These are phyloP conservation scores for Tupaia tana DNA, from an alignment of 2,113 vertebrate species.

Conservation along the genomic window DNA sequence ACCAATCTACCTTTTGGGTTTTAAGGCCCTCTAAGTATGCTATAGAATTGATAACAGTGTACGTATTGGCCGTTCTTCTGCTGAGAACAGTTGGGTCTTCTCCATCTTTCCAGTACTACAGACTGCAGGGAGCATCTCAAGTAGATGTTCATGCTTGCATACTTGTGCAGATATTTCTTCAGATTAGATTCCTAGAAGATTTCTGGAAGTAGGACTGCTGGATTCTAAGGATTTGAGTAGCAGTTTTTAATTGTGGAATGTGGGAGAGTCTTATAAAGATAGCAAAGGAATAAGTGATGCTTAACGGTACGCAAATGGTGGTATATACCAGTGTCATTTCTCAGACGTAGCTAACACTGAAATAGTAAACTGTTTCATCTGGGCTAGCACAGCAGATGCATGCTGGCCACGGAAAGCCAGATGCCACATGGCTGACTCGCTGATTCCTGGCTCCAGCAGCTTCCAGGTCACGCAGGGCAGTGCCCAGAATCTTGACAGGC, in stretches of 20 bases:
- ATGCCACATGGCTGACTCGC: too few relatives aligned
- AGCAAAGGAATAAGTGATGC: neutral
- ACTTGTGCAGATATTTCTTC: neutral
- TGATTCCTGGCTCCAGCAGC: too few relatives aligned
- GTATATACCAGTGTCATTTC: neutral
- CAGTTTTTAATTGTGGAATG: neutral
- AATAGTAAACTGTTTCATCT: neutral
- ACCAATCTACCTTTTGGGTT: neutral
- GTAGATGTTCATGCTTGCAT: neutral
- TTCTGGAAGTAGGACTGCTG: constrained; percentile 37
- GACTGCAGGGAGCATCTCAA: neutral
- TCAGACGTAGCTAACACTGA: neutral
- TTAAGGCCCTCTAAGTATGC: neutral
- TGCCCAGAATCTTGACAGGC: too few relatives aligned
- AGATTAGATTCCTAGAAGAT: constrained; percentile 15
- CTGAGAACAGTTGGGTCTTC: neutral
- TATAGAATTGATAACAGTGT: neutral
- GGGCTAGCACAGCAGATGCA: too few relatives aligned
- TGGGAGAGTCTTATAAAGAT: neutral
- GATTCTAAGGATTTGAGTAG: constrained; percentile 14
- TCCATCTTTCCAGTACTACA: neutral
- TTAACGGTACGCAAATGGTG: neutral
- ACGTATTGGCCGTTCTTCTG: neutral
- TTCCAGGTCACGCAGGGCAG: too few relatives aligned
- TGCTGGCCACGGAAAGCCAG: too few relatives aligned